Evolutionary conservation across 2,888 invertebrate species (phyloP).

Genomic region (Euplagia quadripunctaria): DNA sequence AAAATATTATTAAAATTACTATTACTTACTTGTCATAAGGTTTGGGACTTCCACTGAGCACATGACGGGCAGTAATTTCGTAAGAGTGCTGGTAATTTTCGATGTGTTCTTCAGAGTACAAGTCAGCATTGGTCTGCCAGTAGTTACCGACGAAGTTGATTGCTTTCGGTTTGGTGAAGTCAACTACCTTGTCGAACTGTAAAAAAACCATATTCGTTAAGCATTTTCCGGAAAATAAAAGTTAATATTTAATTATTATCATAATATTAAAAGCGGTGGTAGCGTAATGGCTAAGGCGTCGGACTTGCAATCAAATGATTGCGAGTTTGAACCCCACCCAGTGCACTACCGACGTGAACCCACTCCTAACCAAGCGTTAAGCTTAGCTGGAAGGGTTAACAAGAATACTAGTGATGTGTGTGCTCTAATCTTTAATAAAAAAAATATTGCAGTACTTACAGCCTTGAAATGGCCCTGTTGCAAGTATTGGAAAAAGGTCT

Average conservation of each 20-base stretch:
- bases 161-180: conserved; percentile 75
- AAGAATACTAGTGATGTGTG: too few relatives aligned
- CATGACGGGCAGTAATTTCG: conserved; percentile 85
- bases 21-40: conserved; percentile 64
- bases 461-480: conserved; percentile 88
- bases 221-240: not conserved
- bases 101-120: conserved; percentile 67
- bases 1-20: not conserved
- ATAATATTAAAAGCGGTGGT: too few relatives aligned
- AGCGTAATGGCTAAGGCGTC: too few relatives aligned
- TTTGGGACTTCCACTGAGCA: conserved; percentile 68
- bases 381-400: too few relatives aligned
- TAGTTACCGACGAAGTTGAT: conserved; percentile 86
- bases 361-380: too few relatives aligned
- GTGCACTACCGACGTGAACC: too few relatives aligned
- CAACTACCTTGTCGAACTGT: conserved; percentile 73
- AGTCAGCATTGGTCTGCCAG: conserved; percentile 87
- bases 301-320: too few relatives aligned
- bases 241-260: too few relatives aligned
- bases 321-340: too few relatives aligned
- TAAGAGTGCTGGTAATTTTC: conserved; percentile 84
- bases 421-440: too few relatives aligned
- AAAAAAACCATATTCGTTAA: conserved; percentile 28
- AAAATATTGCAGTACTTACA: conserved; percentile 63
- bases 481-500: conserved; percentile 81